Percentiles rank a stretch among this genome's conserved stretches.
Conservation (phyloP, 2,797 vertebrate genomes). For the Tarsius wallacei region DNA sequence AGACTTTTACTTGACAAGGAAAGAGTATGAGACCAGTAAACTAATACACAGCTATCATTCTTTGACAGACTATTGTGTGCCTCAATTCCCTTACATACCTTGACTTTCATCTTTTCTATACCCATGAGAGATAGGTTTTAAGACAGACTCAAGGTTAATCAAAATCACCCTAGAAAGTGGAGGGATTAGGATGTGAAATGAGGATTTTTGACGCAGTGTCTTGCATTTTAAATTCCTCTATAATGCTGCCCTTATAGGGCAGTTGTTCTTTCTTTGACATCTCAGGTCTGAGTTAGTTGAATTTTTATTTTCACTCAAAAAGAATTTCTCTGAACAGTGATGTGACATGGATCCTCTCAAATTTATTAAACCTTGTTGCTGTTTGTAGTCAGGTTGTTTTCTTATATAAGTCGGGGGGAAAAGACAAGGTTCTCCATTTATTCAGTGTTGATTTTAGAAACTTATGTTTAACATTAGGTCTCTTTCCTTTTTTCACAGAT, state of each 20-base stretch:
- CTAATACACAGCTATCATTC: constrained; percentile 3
- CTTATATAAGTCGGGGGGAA: background rate
- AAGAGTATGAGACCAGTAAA: background rate
- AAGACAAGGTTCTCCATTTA: background rate
- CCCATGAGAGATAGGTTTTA: background rate
- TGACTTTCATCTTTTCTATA: background rate
- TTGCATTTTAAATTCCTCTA: background rate
- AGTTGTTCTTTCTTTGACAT: constrained; percentile 1
- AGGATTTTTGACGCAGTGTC: background rate
- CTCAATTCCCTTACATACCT: background rate
- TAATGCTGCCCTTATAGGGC: background rate
- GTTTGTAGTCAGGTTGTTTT: background rate
- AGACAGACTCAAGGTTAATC: background rate
- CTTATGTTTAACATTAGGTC: background rate
- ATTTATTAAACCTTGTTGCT: constrained; percentile 1
- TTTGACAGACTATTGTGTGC: background rate
- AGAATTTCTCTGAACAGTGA: constrained; percentile 44
- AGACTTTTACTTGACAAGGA: background rate
- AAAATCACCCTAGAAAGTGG: background rate
- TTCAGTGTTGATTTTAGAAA: background rate
- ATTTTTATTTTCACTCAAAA: constrained; percentile 66
- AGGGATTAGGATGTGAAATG: background rate
- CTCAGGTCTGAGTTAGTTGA: background rate
- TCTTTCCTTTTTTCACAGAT: constrained; percentile 14
- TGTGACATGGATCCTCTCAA: background rate